Evolutionary conservation across 2,797 vertebrate species (phyloP), one percentile per base, ranked within the genome.

Genomic region (Decapterus maruadsi): DNA sequence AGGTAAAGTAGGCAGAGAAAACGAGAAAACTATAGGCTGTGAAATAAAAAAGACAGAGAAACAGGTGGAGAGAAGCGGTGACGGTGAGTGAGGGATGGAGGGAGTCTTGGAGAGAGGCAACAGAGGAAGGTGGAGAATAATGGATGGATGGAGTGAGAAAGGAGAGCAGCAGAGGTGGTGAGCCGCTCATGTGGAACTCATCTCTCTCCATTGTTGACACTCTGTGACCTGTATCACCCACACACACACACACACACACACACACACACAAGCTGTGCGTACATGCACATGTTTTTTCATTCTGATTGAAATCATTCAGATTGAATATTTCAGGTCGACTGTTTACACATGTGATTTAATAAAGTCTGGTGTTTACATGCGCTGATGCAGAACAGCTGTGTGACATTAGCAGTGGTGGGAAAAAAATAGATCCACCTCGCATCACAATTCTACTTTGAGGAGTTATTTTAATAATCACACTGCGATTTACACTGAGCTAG

Each of bases 131-230:
- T 6, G 55, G 48, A 42, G 19, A 55, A 60, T 63, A 77, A 67
- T 42, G 55, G 81, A 72, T 20, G 70, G 64, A 86, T 46, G 48
- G 68, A 80, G 74, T 51, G 72, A 71, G 70, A 69, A 78, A 72
- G 81, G 71, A 63, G 65, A 72, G 68, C 61, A 67, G 71, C 65
- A 74, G 66, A 89, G 78, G 86, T 90, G 87, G 57, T 87, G 83
- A 84, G 87, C 85, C 81, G 34, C 89, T 92, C 90, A 91, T 90
- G 89, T 81, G 87, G 86, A 93, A 92, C 92, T 91, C 82, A 92
- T 91, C 90, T 82, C 77, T 81, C 78, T 80, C 83, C 81, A 87
- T 89, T 93, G 92, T 92, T 92, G 87, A 90, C 86, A 90, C 75
- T 77, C 88, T 85, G 79, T 92, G 89, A 92, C 90, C 90, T 91